Evolutionary conservation across 2,797 vertebrate genomes (phyloP), one percentile per base, ranked within the genome.

Genomic region (Leuciscus waleckii): DNA sequence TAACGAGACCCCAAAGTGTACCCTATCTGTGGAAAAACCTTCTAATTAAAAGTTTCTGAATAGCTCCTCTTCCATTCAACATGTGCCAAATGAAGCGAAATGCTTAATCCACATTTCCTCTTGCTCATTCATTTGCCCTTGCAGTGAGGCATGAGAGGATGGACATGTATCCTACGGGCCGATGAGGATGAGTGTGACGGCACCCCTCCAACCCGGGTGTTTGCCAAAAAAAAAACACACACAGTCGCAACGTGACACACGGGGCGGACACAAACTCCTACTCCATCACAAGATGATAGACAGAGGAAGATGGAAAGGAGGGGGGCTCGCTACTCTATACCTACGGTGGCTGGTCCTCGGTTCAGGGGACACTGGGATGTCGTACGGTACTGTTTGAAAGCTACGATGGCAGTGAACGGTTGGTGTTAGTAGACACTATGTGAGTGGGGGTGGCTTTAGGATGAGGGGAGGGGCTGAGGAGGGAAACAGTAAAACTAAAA

Each of bases 401-500:
- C 75, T 81, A 84, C 35, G 65, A 77, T 84, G 83, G 37, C 39
- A 43, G 63, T 78, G 75, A 79, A 58, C 11, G 26, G 7, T 68
- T 65, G 26, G 78, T 80, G 76, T 79, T 85, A 84, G 85, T 82
- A 49, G 68, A 83, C 75, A 73, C 80, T 79, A 84, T 79, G 87
- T 86, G 81, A 83, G 84, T 80, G 71, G 84, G 82, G 26, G 43
- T 74, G 86, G 67, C 63, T 83, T 81, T 80, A 80, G 37, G 88
- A 87, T 89, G 77, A 54, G 67, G 74, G 16, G 35, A 49, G 68
- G 73, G 77, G 80, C 77, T 74, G 76, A 56, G 83, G 71, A 78
- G 82, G 88, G 87, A 82, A 79, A 79, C 81, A 78, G 80, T 85
- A 86, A 88, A 92, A 91, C 88, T 86, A 84, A 92, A 92, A 93